Evolutionary conservation across 2,888 invertebrate species (phyloP), one percentile per base, ranked within the genome.

Genomic region (Lordiphosa andalusiaca): DNA sequence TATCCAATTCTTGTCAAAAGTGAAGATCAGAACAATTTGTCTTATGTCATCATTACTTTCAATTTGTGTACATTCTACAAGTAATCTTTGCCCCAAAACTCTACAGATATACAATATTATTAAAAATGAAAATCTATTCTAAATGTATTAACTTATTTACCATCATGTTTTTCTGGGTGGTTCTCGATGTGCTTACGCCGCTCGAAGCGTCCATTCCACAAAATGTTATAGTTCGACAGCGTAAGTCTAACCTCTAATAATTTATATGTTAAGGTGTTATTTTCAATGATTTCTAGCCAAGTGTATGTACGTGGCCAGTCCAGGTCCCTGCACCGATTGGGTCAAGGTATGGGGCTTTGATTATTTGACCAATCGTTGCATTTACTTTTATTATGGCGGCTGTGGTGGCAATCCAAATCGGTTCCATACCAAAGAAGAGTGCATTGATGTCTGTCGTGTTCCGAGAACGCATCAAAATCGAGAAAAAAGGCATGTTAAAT

Each of bases 341-440:
- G 12, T 53, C 0, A 69, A 71, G 12, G 75, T 82, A 9, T 75
- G 68, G 59, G 75, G 80, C 38, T 75, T 64, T 19, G 75, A 75
- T 25, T 82, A 69, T 10, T 1, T 63, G 0, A 67, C 55, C 2
- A 75, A 75, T 67, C 69, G 69, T 0, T 75, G 75, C 46, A 71
- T 82, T 0, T 60, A 62, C 37, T 75, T 49, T 38, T 49, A 40
- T 16, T 75, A 82, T n/a, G 67, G 80, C 0, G 83, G 75, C 7
- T 75, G 75, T 33, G 75, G 80, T 1, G 75, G 75, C 0, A 75
- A 75, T 60, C 83, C 75, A 0, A 75, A 75, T 56, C 75, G 75
- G 0, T 75, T 75, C 16, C 40, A 49, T 4, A 58, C 72, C 0
- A 53, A 63, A 21, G 33, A 48, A 0, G 83, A 82, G 7, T 75